A percentile compares a stretch with the other conserved stretches of the same genome.
These are phyloP conservation scores for Stenotaenia linearis DNA, from an alignment of 2,888 invertebrate genomes.

Conservation along the genomic window DNA sequence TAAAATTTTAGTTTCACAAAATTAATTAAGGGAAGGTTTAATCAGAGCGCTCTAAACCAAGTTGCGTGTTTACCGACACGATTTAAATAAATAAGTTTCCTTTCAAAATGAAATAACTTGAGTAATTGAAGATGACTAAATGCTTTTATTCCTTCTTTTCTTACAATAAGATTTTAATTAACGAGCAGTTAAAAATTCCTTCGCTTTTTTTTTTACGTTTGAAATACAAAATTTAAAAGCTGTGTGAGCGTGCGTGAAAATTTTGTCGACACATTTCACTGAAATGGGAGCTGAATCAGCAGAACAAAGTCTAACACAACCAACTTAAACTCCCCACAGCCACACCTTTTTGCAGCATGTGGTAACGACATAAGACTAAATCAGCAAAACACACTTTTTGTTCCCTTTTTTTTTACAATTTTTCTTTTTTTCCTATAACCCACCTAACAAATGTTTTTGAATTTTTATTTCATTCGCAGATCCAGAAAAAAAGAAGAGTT, in stretches of 20 bases:
- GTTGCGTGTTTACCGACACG: too few species aligned
- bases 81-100: too few species aligned
- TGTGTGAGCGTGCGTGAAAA: not conserved
- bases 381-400: not conserved
- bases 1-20: too few species aligned
- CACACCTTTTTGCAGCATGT: slow-evolving; percentile 1
- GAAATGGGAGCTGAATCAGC: not conserved
- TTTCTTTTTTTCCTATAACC: not conserved
- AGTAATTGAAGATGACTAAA: not conserved
- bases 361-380: not conserved
- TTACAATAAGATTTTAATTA: not conserved
- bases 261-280: not conserved
- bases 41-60: too few species aligned
- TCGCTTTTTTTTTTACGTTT: not conserved
- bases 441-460: not conserved
- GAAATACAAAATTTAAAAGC: not conserved
- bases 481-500: slow-evolving; percentile 78
- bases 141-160: not conserved
- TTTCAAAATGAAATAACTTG: not conserved
- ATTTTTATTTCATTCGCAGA: slow-evolving; percentile 52
- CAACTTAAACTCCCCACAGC: not conserved
- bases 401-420: not conserved
- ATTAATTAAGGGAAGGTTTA: too few species aligned
- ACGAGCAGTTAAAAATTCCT: not conserved
- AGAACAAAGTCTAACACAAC: not conserved